Conservation (phyloP, 92 coral and sea anemone species). For the Porites lobata region DNA sequence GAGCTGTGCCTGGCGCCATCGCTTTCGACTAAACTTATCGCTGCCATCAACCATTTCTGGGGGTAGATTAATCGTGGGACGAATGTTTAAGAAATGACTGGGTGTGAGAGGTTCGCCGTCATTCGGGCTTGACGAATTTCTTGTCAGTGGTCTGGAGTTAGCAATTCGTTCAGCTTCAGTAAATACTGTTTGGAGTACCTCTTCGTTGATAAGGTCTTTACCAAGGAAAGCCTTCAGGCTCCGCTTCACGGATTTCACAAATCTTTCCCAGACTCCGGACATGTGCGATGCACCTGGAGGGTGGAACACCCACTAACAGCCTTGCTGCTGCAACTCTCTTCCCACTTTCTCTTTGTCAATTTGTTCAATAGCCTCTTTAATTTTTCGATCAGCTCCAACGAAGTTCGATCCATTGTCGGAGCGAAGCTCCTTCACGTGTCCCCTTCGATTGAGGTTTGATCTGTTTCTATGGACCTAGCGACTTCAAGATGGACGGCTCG, state of each 20-base stretch:
- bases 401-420: slow-evolving; percentile 73
- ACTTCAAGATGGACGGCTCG: slow-evolving; percentile 71
- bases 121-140: slow-evolving; percentile 44
- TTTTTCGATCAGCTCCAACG: slow-evolving; percentile 59
- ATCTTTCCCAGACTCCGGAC: slow-evolving; percentile 81
- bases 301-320: slow-evolving; percentile 75
- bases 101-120: slow-evolving; percentile 54
- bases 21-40: slow-evolving; percentile 61
- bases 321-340: slow-evolving; percentile 41
- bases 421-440: slow-evolving; percentile 54
- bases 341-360: slow-evolving; percentile 40
- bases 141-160: slow-evolving; percentile 67
- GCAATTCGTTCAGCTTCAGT: slow-evolving; percentile 75
- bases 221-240: slow-evolving; percentile 67
- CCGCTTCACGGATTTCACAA: slow-evolving; percentile 64
- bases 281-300: slow-evolving; percentile 75
- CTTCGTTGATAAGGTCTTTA: slow-evolving; percentile 55
- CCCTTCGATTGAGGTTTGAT: slow-evolving; percentile 48
- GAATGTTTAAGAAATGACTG: slow-evolving; percentile 39
- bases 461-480: slow-evolving; percentile 69
- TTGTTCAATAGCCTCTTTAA: slow-evolving; percentile 38
- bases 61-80: slow-evolving; percentile 53
- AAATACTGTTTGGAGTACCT: slow-evolving; percentile 65
- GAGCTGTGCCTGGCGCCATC: slow-evolving; percentile 74
- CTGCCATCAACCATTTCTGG: slow-evolving; percentile 45